A percentile compares a stretch with the other conserved stretches of the same genome.
These are phyloP conservation scores for Microcebus griseorufus DNA, from an alignment of 2,113 vertebrate genomes.

Conservation along the genomic window DNA sequence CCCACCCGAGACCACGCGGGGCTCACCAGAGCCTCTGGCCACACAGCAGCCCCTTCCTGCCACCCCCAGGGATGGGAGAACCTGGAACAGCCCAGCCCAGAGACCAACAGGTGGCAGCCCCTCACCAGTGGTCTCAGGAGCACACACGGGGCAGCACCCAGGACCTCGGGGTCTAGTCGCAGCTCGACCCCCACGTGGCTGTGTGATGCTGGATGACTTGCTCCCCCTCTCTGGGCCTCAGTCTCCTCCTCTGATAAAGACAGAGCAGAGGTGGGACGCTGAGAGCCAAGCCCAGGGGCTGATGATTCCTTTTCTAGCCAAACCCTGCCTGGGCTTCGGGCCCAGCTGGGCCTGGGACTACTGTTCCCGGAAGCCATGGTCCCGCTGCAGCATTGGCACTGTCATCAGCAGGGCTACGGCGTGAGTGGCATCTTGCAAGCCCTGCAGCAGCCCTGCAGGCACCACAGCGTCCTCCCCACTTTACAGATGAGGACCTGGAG, in stretches of 20 bases:
- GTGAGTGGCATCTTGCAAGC: accelerated
- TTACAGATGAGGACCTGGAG: background rate
- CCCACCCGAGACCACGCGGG: background rate
- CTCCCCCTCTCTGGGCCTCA: background rate
- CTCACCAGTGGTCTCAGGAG: background rate
- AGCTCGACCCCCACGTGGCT: background rate
- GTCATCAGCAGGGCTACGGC: accelerated
- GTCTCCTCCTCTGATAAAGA: background rate
- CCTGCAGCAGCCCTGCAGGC: background rate
- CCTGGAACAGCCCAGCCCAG: background rate
- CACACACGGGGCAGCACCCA: background rate
- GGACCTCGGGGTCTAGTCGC: background rate
- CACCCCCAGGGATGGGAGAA: background rate
- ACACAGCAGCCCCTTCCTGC: background rate
- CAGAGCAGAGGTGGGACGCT: background rate
- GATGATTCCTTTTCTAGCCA: background rate
- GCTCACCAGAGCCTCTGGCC: background rate
- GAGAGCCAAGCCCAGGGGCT: background rate
- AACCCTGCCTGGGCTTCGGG: background rate
- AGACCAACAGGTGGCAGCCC: background rate
- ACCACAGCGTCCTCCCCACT: no score
- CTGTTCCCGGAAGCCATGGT: accelerated
- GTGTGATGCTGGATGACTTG: background rate
- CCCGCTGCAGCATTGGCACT: accelerated
- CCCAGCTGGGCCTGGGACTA: background rate